Conservation (phyloP, 2,888 invertebrate species). For the Morpho helenor region DNA sequence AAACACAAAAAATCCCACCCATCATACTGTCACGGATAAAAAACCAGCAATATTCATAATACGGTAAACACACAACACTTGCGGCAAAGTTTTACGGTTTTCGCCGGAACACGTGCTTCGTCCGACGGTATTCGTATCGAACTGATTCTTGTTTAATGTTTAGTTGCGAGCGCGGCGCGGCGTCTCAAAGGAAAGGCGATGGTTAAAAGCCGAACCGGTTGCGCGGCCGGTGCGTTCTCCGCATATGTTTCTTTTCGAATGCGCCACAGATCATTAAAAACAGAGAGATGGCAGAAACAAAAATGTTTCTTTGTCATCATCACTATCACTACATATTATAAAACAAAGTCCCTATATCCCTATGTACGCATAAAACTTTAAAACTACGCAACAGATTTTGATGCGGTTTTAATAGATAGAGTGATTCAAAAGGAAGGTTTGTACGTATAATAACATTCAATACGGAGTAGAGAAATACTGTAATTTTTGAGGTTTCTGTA, state of each 20-base stretch:
- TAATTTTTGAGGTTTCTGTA: too few relatives aligned
- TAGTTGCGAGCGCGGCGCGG: constrained; percentile 41
- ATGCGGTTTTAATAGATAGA: too few relatives aligned
- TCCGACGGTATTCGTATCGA: constrained; percentile 41
- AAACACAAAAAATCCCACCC: constrained; percentile 62
- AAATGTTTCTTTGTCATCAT: too few relatives aligned
- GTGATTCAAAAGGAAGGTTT: too few relatives aligned
- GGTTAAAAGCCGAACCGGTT: constrained; percentile 55
- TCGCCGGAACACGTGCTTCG: constrained; percentile 38
- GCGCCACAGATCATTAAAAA: too few relatives aligned
- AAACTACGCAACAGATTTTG: too few relatives aligned
- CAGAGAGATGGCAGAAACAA: too few relatives aligned
- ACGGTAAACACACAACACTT: constrained; percentile 48
- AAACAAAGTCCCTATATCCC: too few relatives aligned
- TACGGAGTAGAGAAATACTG: too few relatives aligned
- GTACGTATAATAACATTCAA: too few relatives aligned
- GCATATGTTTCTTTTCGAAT: constrained; percentile 53
- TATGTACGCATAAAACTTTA: too few relatives aligned
- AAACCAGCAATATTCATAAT: constrained; percentile 52
- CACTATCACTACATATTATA: too few relatives aligned
- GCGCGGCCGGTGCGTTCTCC: constrained; percentile 47
- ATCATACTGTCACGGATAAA: constrained; percentile 48
- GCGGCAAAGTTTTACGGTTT: constrained; percentile 44
- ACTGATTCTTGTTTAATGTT: constrained; percentile 55
- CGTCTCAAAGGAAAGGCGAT: constrained; percentile 62